These are phyloP conservation scores for Helarctos malayanus DNA, from an alignment of 2,797 vertebrate genomes.

Conservation along the genomic window DNA sequence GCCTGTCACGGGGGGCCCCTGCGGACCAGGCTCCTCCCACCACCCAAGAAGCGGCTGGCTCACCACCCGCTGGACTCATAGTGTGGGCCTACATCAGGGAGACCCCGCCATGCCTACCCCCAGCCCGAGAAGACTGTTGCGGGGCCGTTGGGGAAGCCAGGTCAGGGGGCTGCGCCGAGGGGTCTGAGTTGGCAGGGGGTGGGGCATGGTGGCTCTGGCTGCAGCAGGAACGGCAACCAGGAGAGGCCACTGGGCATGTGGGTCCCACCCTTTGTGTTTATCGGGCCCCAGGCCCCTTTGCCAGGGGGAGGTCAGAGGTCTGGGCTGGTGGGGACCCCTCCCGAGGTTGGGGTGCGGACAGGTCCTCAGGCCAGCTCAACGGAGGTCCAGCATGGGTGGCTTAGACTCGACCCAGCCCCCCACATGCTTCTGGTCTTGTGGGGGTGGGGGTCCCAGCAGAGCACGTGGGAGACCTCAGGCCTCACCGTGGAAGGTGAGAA, in stretches of 20 bases:
- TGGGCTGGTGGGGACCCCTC: background rate
- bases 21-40: rapidly evolving
- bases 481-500: background rate
- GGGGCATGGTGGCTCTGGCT: background rate
- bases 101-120: background rate
- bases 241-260: background rate
- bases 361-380: background rate
- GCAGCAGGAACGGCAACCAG: background rate
- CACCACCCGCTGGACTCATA: too few relatives aligned
- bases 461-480: background rate
- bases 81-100: background rate
- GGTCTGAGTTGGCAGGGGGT: background rate
- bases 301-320: background rate
- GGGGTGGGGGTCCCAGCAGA: background rate
- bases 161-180: background rate
- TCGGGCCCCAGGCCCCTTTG: background rate
- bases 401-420: background rate
- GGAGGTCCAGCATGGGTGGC: background rate
- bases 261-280: background rate
- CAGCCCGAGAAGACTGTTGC: too few relatives aligned
- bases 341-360: background rate
- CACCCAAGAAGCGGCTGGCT: background rate
- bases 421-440: background rate
- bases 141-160: background rate
- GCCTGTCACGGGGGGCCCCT: background rate